Conservation (phyloP, 92 coral and sea anemone genomes). For the Palythoa caribaeorum region DNA sequence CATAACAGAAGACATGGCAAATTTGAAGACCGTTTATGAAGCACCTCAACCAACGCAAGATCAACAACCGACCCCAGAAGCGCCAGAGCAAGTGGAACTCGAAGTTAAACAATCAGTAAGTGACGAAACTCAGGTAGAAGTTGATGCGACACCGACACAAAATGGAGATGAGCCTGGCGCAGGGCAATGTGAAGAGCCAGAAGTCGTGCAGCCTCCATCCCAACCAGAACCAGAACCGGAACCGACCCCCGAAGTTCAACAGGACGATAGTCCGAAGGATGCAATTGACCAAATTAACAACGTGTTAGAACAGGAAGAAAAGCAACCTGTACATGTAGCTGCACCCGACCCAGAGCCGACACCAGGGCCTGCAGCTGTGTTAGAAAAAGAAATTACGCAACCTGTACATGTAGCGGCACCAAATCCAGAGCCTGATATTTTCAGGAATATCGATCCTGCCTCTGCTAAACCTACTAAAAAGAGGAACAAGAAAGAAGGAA, state of each 20-base stretch:
- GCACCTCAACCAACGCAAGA: slow-evolving; percentile 4
- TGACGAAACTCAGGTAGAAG: slow-evolving; percentile 4
- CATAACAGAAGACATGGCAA: slow-evolving; percentile 81
- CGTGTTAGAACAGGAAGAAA: slow-evolving; percentile 44
- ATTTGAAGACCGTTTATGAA: slow-evolving; percentile 65
- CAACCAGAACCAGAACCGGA: slow-evolving; percentile 1
- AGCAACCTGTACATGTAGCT: slow-evolving; percentile 12
- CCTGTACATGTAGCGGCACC: background rate
- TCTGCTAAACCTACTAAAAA: background rate
- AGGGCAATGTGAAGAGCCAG: background rate
- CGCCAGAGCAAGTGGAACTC: slow-evolving; percentile 18
- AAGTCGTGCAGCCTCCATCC: background rate
- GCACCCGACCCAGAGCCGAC: background rate
- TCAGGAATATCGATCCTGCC: background rate
- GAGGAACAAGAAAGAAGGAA: background rate
- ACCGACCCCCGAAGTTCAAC: background rate
- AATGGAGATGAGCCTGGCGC: no score
- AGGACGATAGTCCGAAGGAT: slow-evolving; percentile 24
- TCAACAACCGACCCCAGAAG: slow-evolving; percentile 17
- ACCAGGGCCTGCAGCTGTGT: background rate
- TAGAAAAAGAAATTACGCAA: slow-evolving; percentile 37
- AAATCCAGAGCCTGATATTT: background rate
- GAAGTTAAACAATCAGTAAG: background rate
- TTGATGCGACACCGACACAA: slow-evolving; percentile 9
- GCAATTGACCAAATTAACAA: slow-evolving; percentile 40